phyloP scores from a whole-genome alignment of 2,888 invertebrate species.

The Elysia crispata region DNA sequence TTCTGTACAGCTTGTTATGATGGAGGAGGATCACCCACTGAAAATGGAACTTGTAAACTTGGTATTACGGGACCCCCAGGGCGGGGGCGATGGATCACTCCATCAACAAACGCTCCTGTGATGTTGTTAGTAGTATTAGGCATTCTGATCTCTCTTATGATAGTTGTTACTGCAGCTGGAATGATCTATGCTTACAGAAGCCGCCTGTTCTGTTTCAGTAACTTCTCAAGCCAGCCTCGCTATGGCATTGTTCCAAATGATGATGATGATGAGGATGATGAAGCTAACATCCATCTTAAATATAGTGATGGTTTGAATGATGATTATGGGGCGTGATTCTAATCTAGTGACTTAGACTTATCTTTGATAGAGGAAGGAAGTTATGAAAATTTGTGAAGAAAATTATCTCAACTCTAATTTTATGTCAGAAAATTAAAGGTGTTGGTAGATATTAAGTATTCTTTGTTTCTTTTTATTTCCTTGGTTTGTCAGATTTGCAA shows the following conservation, averaged over 20 bases:
- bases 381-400: no score
- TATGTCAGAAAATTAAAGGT: no score
- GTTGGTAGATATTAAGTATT: no score
- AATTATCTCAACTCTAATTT: no score
- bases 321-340: not conserved
- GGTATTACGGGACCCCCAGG: no score
- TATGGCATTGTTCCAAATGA: conserved; percentile 35
- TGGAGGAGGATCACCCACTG: not conserved
- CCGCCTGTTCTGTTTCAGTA: not conserved
- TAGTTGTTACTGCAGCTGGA: conserved; percentile 5
- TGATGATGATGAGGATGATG: conserved; percentile 35
- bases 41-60: not conserved
- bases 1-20: conserved; percentile 25
- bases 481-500: no score
- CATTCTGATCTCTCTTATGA: not conserved
- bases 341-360: no score
- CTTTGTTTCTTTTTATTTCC: no score
- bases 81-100: no score
- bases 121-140: not conserved
- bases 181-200: conserved; percentile 29
- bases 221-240: no score
- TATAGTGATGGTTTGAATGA: conserved; percentile 35
- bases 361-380: no score
- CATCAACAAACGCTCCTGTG: no score
- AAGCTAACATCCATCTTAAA: not conserved